Evolutionary conservation across 2,888 invertebrate genomes (phyloP).

Genomic region (Hetaerina titia): DNA sequence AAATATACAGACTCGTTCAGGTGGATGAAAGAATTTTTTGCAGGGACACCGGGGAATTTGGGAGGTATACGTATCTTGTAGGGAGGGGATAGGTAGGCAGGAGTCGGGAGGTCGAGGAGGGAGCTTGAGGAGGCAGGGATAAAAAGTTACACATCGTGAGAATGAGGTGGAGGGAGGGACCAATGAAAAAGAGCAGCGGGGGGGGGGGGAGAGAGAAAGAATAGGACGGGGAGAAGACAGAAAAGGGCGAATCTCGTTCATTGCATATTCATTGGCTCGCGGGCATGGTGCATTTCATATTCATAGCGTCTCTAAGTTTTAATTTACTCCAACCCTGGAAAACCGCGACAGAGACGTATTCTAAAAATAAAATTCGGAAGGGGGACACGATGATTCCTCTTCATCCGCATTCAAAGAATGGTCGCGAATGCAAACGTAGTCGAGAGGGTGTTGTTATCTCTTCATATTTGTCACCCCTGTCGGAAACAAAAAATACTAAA

Average conservation of each 20-base stretch:
- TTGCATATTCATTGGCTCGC: conserved; percentile 60
- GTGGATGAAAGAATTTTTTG: not conserved
- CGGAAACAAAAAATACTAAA: not conserved
- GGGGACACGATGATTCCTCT: not conserved
- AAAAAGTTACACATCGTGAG: not conserved
- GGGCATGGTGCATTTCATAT: conserved; percentile 53
- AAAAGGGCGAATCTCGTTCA: conserved; percentile 43
- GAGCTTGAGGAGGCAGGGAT: not conserved
- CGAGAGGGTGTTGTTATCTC: not conserved
- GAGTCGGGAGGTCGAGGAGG: not conserved
- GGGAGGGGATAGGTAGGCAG: not conserved
- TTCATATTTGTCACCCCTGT: not conserved
- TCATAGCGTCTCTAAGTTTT: conserved; percentile 59
- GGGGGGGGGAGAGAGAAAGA: not conserved
- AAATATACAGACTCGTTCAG: not conserved
- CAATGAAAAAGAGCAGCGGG: not conserved
- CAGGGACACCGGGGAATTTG: too few species aligned
- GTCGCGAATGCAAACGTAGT: not conserved
- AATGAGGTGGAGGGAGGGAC: not conserved
- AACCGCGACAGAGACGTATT: not conserved
- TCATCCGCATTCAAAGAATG: not conserved
- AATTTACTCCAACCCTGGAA: conserved; percentile 18
- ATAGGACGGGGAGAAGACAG: not conserved
- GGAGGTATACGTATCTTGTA: too few species aligned
- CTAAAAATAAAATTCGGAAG: conserved; percentile 43